Evolutionary conservation across 2,797 vertebrate genomes (phyloP).

Genomic region (Chelon labrosus): DNA sequence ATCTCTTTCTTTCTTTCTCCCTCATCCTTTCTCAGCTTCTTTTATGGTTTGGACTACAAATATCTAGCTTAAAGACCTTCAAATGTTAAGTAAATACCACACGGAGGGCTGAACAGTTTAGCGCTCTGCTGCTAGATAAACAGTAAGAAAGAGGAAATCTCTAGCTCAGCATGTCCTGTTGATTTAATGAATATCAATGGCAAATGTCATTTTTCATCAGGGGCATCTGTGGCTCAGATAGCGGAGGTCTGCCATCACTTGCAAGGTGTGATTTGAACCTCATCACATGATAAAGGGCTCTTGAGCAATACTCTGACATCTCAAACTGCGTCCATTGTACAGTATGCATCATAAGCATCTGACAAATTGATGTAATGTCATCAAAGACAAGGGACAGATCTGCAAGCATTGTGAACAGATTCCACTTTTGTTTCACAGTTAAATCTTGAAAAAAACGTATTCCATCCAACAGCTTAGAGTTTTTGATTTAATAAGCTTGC

Average conservation of each 20-base stretch:
- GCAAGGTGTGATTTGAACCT: constrained; percentile 13
- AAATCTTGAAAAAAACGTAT: neutral
- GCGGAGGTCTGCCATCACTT: neutral
- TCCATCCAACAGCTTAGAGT: neutral
- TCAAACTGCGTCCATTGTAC: neutral
- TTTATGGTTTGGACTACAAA: neutral
- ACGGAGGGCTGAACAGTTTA: neutral
- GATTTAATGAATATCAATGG: constrained; percentile 10
- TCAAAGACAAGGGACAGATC: neutral
- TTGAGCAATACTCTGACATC: constrained; percentile 5
- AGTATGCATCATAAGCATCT: neutral
- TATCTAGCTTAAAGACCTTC: neutral
- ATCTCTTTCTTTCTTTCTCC: neutral
- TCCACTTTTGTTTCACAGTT: neutral
- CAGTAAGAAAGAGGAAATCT: neutral
- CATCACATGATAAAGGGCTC: neutral
- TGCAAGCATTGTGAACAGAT: neutral
- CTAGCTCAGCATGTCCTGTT: constrained; percentile 5
- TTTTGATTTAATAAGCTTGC: neutral
- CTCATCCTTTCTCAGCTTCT: no score
- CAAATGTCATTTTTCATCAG: constrained; percentile 20
- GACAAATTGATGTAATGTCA: neutral
- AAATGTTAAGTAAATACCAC: neutral
- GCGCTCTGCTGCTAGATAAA: constrained; percentile 6
- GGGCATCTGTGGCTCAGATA: constrained; percentile 3